phyloP scores from a whole-genome alignment of 2,888 invertebrate genomes.

The Andrena fulva region DNA sequence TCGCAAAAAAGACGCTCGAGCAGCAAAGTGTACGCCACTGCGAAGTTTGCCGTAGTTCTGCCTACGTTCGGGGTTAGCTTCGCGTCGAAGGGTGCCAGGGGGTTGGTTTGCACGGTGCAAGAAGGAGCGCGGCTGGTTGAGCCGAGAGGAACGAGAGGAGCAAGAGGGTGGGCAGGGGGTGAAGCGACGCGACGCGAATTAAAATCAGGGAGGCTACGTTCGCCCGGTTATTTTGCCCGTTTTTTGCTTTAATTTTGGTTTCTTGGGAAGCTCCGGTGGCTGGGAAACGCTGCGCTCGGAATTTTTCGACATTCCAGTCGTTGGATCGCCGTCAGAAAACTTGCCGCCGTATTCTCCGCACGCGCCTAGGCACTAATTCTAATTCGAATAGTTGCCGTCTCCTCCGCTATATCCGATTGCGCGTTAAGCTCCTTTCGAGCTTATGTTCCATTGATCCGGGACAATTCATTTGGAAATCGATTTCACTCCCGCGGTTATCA shows the following conservation, averaged over 20 bases:
- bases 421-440: slow-evolving; percentile 66
- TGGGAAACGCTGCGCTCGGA: background rate
- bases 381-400: slow-evolving; percentile 17
- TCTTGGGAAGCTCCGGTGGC: background rate
- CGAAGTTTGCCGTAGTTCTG: slow-evolving; percentile 63
- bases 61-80: slow-evolving; percentile 46
- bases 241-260: slow-evolving; percentile 17
- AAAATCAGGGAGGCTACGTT: slow-evolving; percentile 39
- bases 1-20: slow-evolving; percentile 28
- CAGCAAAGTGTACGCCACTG: slow-evolving; percentile 56
- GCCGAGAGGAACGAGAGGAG: background rate
- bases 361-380: slow-evolving; percentile 31
- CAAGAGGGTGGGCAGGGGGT: background rate
- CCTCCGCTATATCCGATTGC: slow-evolving; percentile 55
- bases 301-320: background rate
- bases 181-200: slow-evolving; percentile 39
- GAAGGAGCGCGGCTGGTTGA: slow-evolving; percentile 17
- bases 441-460: slow-evolving; percentile 53
- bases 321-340: background rate
- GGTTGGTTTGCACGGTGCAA: slow-evolving; percentile 34
- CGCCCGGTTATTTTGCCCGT: slow-evolving; percentile 35
- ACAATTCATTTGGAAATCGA: slow-evolving; percentile 54
- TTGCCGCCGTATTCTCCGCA: background rate
- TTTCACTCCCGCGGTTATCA: slow-evolving; percentile 30
- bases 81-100: slow-evolving; percentile 23